Evolutionary conservation across 2,113 vertebrate genomes (phyloP), one percentile per base, ranked within the genome.

Genomic region (Poecilia latipinna): DNA sequence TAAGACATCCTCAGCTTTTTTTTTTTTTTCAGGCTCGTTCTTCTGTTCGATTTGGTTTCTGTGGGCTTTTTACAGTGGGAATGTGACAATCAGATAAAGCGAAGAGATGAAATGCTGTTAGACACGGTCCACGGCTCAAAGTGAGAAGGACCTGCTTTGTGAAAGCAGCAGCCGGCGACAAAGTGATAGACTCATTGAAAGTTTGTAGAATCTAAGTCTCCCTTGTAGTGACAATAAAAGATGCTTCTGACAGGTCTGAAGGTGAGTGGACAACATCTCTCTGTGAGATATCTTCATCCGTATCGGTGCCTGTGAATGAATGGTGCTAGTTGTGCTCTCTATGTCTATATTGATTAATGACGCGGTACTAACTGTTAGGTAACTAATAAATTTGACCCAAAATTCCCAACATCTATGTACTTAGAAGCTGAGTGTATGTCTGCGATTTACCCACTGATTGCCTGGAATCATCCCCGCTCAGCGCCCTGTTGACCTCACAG

Each of bases 61-160:
- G 57, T 82, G 63, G 73, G 66, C 63, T 86, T 67, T 83, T 35
- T 81, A 70, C 70, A 66, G 63, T 73, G 68, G 77, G 42, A 68
- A 74, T 82, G 60, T 79, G 91, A 93, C 91, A 92, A 93, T 93
- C 91, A 84, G 74, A 70, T 72, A 79, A 70, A 78, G 26, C 28
- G 32, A 65, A 68, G 51, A n/a, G 22, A 75, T 65, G 29, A 82
- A 74, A 70, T 37, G 24, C 8, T 70, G 54, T 57, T 32, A 61
- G 31, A 37, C 77, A 61, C 26, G 3, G 10, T 60, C 65, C 48
- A 48, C 37, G 62, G 61, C 35, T 44, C 22, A 72, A 67, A 29
- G 17, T 73, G n/a, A 71, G 31, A 67, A 78, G 39, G 33, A 33
- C 2, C 39, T 72, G 75, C 79, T 88, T 80, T 85, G 4, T 74